Evolutionary conservation across 2,797 vertebrate species (phyloP), one percentile per base, ranked within the genome.

Genomic region (Trachops cirrhosus): DNA sequence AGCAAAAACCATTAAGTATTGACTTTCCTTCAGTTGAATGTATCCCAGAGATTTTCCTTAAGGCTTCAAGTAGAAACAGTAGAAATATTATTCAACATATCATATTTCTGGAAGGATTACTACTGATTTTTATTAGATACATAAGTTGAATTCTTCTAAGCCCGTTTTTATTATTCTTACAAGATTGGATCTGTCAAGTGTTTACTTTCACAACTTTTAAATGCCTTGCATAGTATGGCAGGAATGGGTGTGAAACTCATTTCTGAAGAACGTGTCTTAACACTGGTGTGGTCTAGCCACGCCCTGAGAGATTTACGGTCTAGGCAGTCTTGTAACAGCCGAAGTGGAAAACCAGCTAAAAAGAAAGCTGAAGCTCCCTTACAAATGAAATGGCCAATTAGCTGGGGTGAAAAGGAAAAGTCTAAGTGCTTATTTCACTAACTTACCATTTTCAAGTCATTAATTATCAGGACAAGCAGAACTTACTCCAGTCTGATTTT

Each of bases 401-500:
- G 62, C 93, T 78, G 74, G 93, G 85, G 92, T 95, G 96, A 98
- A 97, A 96, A 92, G 87, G 87, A 96, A 97, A 96, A 94, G 96
- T 97, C 95, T 96, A 98, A 98, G 91, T 97, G 96, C 95, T 95
- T 93, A 97, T 98, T 98, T 95, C 96, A 91, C 96, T 96, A 86
- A 70, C 85, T 96, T 93, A 62, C 82, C 73, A 92, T 96, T 96
- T 97, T 94, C 97, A 97, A 98, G 97, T 95, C 89, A 94, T 97
- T 98, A 97, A 94, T 97, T 98, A 97, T 88, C 97, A 99, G 98
- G 98, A 99, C 97, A 99, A 99, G 98, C 98, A 98, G 97, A 98
- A 98, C 89, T 98, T 99, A 88, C 98, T 99, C 9, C 93, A 98
- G 67, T 98, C 98, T 64, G 98, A 98, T 14, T 96, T 98, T 98